A percentile compares a stretch with the other conserved stretches of the same genome.
Conservation (phyloP, 2,113 vertebrate species). For the Neofelis nebulosa region DNA sequence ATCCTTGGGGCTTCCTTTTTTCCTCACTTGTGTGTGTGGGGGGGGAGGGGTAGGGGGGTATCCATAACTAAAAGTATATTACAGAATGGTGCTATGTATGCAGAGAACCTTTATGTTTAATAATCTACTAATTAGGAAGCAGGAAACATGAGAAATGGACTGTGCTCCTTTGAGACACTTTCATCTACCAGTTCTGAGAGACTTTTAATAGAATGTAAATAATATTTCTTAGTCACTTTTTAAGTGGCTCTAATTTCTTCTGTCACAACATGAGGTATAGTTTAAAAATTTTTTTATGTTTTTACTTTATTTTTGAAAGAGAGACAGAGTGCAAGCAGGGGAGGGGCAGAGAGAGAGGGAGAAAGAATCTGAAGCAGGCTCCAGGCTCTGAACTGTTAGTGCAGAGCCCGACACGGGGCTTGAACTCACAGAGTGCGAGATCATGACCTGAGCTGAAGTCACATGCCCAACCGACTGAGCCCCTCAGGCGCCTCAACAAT, state of each 20-base stretch:
- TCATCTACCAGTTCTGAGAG: neutral
- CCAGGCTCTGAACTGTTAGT: too few relatives aligned
- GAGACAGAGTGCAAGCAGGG: too few relatives aligned
- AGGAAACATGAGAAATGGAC: neutral
- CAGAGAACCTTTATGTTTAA: neutral
- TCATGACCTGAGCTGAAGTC: too few relatives aligned
- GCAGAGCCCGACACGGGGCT: too few relatives aligned
- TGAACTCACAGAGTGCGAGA: fast-evolving
- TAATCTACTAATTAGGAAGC: neutral
- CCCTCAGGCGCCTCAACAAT: neutral
- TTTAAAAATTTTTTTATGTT: too few relatives aligned
- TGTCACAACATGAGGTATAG: neutral
- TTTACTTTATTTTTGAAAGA: too few relatives aligned
- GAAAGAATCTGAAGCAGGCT: too few relatives aligned
- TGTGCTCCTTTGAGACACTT: neutral
- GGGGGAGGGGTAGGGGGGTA: too few relatives aligned
- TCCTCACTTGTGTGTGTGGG: neutral
- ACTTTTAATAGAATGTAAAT: neutral
- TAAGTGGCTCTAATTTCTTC: neutral
- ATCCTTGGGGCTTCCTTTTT: neutral
- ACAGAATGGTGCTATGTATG: neutral
- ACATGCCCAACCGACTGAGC: too few relatives aligned
- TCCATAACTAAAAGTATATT: too few relatives aligned
- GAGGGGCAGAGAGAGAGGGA: too few relatives aligned
- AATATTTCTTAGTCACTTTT: neutral